Base-by-base conservation (phyloP, 2,888 invertebrate genomes). In the Dexiosoma caninum region DNA sequence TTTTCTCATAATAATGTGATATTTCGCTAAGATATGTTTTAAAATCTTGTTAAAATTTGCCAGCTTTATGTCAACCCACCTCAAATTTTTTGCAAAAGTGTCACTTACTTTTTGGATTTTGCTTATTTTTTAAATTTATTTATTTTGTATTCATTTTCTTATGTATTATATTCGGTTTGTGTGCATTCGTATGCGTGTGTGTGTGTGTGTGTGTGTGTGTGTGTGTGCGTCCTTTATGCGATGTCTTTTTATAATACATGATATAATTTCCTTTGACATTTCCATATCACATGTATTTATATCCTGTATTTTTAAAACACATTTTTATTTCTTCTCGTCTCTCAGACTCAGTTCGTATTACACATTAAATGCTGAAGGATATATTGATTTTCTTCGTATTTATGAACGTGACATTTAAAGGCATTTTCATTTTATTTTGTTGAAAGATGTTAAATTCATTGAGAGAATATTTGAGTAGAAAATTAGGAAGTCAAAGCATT, bases 261-360 rank as follows among this genome's bases (percentile, higher is more conserved):
- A 69, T 77, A 62, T 67, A 77, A 81, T 78, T 81, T 76, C 71
- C 76, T 76, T 46, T 76, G 71, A 71, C 77, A 81, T 81, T 78
- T 81, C 72, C 77, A 74, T 70, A 78, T 53, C 69, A 57, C 37
- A 67, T 66, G 44, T 71, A 80, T 76, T 67, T 71, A 76, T 77
- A 81, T 81, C 69, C 77, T 78, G 81, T 69, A 46, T 78, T 62
- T 64, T 53, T 27, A 60, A 10, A 27, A 60, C 27, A 23, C 9
- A 21, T 27, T 14, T 51, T 10, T 37, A 23, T 19, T 46, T 23
- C 4, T n/a, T 30, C 27, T 12, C n/a, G n/a, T 37, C 27, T 42
- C 16, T 7, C 1, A 2, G 40, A 32, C 23, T 72, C 14, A 32
- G 49, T 32, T 37, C 14, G 8, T 16, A 4, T 6, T 23, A 32